phyloP scores from a whole-genome alignment of 2,113 vertebrate species.

The Gasterosteus aculeatus region DNA sequence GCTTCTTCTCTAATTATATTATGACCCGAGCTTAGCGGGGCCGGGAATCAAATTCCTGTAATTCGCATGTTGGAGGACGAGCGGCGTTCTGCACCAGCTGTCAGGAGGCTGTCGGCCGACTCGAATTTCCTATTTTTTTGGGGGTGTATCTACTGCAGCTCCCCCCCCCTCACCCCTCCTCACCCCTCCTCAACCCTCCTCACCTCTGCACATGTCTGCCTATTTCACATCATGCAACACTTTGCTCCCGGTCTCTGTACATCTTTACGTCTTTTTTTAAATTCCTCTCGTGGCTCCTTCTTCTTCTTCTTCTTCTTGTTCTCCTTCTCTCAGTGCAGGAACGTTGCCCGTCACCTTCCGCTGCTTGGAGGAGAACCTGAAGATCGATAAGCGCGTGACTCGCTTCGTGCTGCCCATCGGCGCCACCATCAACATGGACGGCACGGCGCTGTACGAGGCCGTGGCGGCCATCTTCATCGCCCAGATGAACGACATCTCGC shows the following conservation, averaged over 20 bases:
- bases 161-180: conserved; percentile 6
- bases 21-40: conserved; percentile 60
- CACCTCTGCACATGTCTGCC: conserved; percentile 50
- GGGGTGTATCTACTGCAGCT: too few species aligned
- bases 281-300: not conserved
- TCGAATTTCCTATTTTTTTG: conserved; percentile 50
- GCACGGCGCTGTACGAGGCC: conserved; percentile 86
- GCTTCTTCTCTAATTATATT: conserved; percentile 73
- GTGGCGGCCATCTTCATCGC: conserved; percentile 89
- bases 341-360: conserved; percentile 87
- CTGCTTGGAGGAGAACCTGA: conserved; percentile 87
- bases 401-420: conserved; percentile 88
- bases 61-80: conserved; percentile 60
- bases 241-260: not conserved
- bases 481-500: conserved; percentile 85
- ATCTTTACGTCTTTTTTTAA: not conserved
- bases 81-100: conserved; percentile 57
- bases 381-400: conserved; percentile 85
- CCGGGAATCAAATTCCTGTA: conserved; percentile 68
- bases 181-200: conserved; percentile 28
- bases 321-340: conserved; percentile 76
- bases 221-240: conserved; percentile 38
- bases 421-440: conserved; percentile 89
- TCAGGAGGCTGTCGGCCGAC: conserved; percentile 38
- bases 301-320: not conserved